Percentiles rank a stretch among this genome's conserved stretches.
Conservation (phyloP, 2,888 invertebrate genomes). For the Eupeodes luniger region DNA sequence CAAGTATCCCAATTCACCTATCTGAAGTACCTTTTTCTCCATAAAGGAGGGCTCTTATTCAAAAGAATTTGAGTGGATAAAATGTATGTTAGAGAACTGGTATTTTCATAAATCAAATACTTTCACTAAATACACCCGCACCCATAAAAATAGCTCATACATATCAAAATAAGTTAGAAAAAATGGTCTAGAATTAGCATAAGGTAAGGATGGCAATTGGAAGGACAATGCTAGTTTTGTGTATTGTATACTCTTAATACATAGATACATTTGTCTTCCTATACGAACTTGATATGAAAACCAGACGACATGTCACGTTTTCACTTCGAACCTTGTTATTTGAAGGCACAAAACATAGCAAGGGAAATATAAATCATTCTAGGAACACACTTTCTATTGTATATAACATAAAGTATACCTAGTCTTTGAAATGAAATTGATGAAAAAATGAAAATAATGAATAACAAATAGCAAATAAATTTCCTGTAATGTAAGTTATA, state of each 20-base stretch:
- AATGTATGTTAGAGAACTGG: too few relatives aligned
- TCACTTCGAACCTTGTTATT: background rate
- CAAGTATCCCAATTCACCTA: too few relatives aligned
- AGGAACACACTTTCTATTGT: background rate
- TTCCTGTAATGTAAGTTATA: too few relatives aligned
- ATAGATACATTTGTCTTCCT: background rate
- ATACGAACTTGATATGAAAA: background rate
- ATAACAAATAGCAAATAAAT: background rate
- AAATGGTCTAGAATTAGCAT: slow-evolving; percentile 2
- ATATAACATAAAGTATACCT: background rate
- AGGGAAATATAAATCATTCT: background rate
- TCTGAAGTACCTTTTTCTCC: too few relatives aligned
- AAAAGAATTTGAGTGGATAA: too few relatives aligned
- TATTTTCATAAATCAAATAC: too few relatives aligned
- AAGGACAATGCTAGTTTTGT: background rate
- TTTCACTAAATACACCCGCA: too few relatives aligned
- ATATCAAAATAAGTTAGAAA: background rate
- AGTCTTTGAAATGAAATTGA: background rate
- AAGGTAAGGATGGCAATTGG: background rate
- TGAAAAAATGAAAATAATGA: background rate
- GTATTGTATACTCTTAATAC: background rate
- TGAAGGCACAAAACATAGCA: background rate
- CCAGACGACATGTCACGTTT: background rate
- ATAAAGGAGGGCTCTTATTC: too few relatives aligned
- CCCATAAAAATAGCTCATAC: too few relatives aligned